Percentiles rank a stretch among this genome's conserved stretches.
Conservation (phyloP, 2,113 vertebrate species). For the Larimichthys crocea region DNA sequence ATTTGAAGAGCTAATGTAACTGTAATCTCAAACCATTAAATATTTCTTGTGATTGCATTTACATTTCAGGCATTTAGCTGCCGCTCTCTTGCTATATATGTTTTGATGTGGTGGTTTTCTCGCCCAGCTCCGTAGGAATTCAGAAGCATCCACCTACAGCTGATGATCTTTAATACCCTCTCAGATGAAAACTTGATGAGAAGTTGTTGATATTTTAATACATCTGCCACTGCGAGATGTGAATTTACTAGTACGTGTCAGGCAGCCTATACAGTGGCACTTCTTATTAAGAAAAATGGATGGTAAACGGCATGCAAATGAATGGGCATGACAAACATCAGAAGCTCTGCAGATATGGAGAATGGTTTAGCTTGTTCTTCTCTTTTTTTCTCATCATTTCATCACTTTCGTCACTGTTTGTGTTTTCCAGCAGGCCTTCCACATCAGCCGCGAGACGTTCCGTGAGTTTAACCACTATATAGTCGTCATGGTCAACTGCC, state of each 20-base stretch:
- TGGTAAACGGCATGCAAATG: conserved; percentile 46
- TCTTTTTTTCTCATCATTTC: background rate
- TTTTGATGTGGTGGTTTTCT: background rate
- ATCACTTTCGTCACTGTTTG: background rate
- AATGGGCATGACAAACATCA: conserved; percentile 28
- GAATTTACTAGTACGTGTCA: conserved; percentile 40
- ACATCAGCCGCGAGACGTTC: conserved; percentile 88
- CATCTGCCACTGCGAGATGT: conserved; percentile 17
- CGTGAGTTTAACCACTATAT: conserved; percentile 90
- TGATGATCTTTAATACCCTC: conserved; percentile 33
- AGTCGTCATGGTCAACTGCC: conserved; percentile 88
- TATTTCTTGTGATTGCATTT: conserved; percentile 12
- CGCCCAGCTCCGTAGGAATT: conserved; percentile 33
- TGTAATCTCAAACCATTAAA: background rate
- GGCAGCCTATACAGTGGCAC: conserved; percentile 11
- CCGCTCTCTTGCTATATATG: background rate
- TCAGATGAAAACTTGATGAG: conserved; percentile 35
- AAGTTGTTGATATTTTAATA: conserved; percentile 53
- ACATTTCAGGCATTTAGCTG: background rate
- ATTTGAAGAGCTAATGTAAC: conserved; percentile 1
- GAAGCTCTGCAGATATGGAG: background rate
- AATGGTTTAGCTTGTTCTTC: background rate
- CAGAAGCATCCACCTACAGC: conserved; percentile 20
- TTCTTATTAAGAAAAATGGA: conserved; percentile 45
- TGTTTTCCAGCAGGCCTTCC: conserved; percentile 79